These are phyloP conservation scores for Drosophila nr. perissopoda DNA, from an alignment of 2,888 invertebrate species.

Conservation along the genomic window DNA sequence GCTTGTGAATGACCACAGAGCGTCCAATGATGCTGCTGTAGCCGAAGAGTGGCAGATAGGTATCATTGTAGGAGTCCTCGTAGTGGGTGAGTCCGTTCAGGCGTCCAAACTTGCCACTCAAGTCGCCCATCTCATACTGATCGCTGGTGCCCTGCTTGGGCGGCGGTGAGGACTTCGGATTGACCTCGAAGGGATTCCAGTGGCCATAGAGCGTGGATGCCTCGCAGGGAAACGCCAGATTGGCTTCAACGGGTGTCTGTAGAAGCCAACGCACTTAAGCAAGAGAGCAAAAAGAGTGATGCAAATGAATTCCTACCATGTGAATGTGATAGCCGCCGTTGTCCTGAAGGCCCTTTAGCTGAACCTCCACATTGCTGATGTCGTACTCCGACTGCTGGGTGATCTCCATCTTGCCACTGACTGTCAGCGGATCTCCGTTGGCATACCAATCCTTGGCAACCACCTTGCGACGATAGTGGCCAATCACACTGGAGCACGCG, in stretches of 20 bases:
- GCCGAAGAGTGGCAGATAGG: conserved; percentile 92
- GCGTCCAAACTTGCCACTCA: conserved; percentile 94
- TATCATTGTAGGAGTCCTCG: conserved; percentile 90
- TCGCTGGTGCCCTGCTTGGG: conserved; percentile 90
- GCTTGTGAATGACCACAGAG: conserved; percentile 93
- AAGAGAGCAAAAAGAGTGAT: fast-evolving
- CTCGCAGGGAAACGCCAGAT: conserved; percentile 95
- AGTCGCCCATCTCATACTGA: conserved; percentile 94
- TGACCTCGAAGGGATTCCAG: conserved; percentile 93
- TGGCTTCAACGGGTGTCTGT: conserved; percentile 92
- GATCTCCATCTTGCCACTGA: conserved; percentile 92
- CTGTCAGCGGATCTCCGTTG: conserved; percentile 88
- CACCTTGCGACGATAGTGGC: conserved; percentile 91
- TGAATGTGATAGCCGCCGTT: conserved; percentile 93
- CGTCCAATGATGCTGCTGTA: conserved; percentile 92
- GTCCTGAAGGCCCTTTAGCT: conserved; percentile 89
- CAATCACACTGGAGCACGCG: conserved; percentile 93
- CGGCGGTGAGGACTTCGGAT: conserved; percentile 87
- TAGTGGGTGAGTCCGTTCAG: conserved; percentile 88
- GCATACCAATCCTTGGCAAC: conserved; percentile 95
- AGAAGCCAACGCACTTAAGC: conserved; percentile 36
- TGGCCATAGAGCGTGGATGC: conserved; percentile 92
- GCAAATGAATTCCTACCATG: conserved; percentile 86
- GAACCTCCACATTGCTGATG: conserved; percentile 91
- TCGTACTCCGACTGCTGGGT: conserved; percentile 95